Conservation (phyloP, 2,888 invertebrate species). For the Caenorhabditis sinica region DNA sequence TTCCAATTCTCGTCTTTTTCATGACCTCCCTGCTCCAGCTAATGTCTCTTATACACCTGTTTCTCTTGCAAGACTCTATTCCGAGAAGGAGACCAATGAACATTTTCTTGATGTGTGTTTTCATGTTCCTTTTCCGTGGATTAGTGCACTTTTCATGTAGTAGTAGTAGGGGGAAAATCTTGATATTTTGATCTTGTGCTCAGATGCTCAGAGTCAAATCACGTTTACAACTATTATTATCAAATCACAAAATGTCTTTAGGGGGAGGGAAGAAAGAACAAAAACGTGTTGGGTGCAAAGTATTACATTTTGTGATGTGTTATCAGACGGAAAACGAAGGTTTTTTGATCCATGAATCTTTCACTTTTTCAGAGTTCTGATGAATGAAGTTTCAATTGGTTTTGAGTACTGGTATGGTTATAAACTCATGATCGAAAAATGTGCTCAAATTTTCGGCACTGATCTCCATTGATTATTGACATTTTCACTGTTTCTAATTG, state of each 20-base stretch:
- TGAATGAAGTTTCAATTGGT: background rate
- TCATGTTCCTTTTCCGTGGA: constrained; percentile 10
- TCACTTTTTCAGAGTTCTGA: background rate
- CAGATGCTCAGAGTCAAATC: background rate
- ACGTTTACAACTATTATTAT: background rate
- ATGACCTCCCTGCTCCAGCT: constrained; percentile 20
- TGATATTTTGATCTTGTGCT: constrained; percentile 37
- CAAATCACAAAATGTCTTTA: constrained; percentile 5
- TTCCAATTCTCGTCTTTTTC: background rate
- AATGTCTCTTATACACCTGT: background rate
- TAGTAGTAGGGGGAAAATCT: background rate
- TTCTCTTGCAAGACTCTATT: background rate
- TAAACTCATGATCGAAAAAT: too few species aligned
- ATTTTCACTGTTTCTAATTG: too few species aligned
- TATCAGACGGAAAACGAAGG: background rate
- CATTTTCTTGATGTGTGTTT: background rate
- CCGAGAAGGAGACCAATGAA: constrained; percentile 24
- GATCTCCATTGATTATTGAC: too few species aligned
- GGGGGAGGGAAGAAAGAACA: constrained; percentile 8
- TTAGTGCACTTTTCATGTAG: background rate
- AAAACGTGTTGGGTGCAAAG: constrained; percentile 22
- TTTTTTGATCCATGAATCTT: background rate
- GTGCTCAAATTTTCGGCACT: too few species aligned
- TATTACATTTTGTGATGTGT: background rate
- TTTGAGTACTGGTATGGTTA: too few species aligned